Base-by-base conservation (phyloP, 2,888 invertebrate genomes). In the Scaptomyza polygonia region DNA sequence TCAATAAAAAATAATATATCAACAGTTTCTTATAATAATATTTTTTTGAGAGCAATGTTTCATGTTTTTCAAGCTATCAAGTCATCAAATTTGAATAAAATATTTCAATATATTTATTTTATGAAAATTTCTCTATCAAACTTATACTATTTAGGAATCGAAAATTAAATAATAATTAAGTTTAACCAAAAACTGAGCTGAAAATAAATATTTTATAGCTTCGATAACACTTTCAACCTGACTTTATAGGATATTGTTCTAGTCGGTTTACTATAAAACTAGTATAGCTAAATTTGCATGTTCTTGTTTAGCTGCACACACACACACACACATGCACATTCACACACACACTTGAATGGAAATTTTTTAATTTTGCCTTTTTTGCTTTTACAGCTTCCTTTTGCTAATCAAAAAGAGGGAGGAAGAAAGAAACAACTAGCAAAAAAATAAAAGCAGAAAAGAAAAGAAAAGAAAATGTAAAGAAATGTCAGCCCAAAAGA, bases 321-420 rank as follows among this genome's bases (percentile, higher is more conserved):
- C 58, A 43, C 34, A 47, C 43, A 39, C 27, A 43, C 59, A 27
- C 27, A 29, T 43, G 47, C 48, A 40, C 25, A 52, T 34, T 52
- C 51, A 48, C 58, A 63, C 44, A 63, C 44, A 64, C 58, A 52
- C 44, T 59, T 54, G 36, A 56, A 56, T 48, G 47, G 43, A 62
- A 40, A 55, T 56, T 69, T 79, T 79, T 77, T 72, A 79, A 79
- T 79, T 77, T 67, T 67, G 14, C 47, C 14, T 16, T 52, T 69
- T 71, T 63, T 64, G 44, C 42, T 64, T 43, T 42, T 44, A 8
- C 29, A 39, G 54, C 34, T 67, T 80, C 64, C 68, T 65, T 72
- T 75, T 74, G 79, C 79, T 85, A 85, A 81, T 81, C 81, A 81
- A 81, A 85, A 82, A 75, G 67, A 63, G 76, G 68, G 59, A 76